Base-by-base conservation (phyloP, 1,140 invertebrate species). In the Teleopsis dalmanni region DNA sequence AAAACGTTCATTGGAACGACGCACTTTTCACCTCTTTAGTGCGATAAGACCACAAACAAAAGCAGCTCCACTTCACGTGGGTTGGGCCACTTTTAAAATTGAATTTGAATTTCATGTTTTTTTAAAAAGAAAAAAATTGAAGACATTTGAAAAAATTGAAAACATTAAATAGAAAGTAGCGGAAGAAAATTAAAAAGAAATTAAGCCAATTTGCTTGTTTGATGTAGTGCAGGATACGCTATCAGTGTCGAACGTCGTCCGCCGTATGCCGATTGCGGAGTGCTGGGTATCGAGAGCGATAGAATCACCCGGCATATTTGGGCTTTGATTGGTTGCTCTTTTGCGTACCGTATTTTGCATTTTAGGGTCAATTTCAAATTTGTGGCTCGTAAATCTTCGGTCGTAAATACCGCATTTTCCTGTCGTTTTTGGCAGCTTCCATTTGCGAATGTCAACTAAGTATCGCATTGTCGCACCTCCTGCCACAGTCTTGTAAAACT, bases 181-280 rank as follows among this genome's bases (percentile, higher is more conserved):
- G 33, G 48, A 11, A 50, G 48, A 42, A 50, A 50, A 50, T 50
- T 45, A 50, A 50, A 45, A 50, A 45, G 48, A 50, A 50, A 50
- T 50, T 50, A 50, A 50, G 41, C 48, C 48, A 50, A 50, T 50
- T 50, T 45, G 48, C 48, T 50, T 43, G 35, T 36, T 29, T 10
- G 23, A 42, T 14, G 18, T 22, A n/a, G 7, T 18, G 18, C 22
- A 13, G 27, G 8, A 8, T 4, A 16, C 22, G 10, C 7, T 8
- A 7, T 7, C 38, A 42, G 13, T 26, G 3, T 1, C 25, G 22
- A 31, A 19, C 26, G n/a, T 7, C 36, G 1, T 29, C n/a, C 26
- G 13, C 27, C 41, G 21, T 43, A 43, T 29, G 26, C 41, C 31
- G n/a, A n/a, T n/a, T n/a, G n/a, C n/a, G n/a, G n/a, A n/a, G n/a